These are phyloP conservation scores for Cosmopolites sordidus DNA, from an alignment of 2,888 invertebrate species.

Conservation along the genomic window DNA sequence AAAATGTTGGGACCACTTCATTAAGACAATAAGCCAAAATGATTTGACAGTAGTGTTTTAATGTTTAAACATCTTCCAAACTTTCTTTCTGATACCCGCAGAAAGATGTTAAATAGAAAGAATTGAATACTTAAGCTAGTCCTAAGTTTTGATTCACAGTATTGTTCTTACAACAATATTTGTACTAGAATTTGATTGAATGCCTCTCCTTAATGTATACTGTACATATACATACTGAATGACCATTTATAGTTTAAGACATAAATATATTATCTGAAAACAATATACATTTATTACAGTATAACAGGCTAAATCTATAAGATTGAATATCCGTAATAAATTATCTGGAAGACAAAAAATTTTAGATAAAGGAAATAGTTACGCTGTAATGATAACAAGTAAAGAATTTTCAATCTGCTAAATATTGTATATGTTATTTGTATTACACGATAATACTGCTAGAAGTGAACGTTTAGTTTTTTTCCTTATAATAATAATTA, in stretches of 20 bases:
- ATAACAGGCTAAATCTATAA: slow-evolving; percentile 1
- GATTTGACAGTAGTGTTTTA: too few relatives aligned
- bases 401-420: slow-evolving; percentile 10
- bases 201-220: too few relatives aligned
- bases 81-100: too few relatives aligned
- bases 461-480: slow-evolving; percentile 22
- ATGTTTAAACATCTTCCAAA: too few relatives aligned
- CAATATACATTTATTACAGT: slow-evolving; percentile 1
- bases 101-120: too few relatives aligned
- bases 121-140: too few relatives aligned
- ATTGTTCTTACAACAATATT: too few relatives aligned
- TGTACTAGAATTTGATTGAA: too few relatives aligned
- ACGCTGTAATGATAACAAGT: slow-evolving; percentile 2
- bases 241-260: neutral
- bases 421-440: slow-evolving; percentile 15
- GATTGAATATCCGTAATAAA: slow-evolving; percentile 6
- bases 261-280: neutral
- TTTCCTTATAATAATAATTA: slow-evolving; percentile 8
- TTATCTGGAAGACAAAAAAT: slow-evolving; percentile 22
- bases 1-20: too few relatives aligned
- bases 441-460: slow-evolving; percentile 28
- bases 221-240: neutral
- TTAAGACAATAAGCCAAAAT: too few relatives aligned
- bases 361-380: slow-evolving; percentile 8
- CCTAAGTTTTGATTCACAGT: too few relatives aligned